Percentiles rank a stretch among this genome's conserved stretches.
phyloP scores from a whole-genome alignment of 2,113 vertebrate genomes.

The Cyanoliseus patagonus region DNA sequence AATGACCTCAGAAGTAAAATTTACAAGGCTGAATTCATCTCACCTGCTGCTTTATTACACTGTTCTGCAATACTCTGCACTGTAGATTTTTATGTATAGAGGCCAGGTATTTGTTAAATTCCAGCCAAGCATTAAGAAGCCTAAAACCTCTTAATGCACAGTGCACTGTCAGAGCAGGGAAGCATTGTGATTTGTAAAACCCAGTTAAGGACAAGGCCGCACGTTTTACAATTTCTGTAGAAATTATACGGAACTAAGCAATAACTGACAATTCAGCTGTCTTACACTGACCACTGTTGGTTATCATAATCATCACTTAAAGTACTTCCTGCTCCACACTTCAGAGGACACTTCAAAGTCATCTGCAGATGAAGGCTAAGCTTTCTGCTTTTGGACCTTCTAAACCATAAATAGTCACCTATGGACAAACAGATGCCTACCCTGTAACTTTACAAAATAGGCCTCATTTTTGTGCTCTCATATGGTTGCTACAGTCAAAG shows the following conservation, averaged over 20 bases:
- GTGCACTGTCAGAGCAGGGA: not conserved
- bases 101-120: not conserved
- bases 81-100: not conserved
- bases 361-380: not conserved
- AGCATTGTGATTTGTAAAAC: not conserved
- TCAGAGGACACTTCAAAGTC: not conserved
- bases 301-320: not conserved
- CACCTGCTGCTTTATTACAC: not conserved
- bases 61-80: not conserved
- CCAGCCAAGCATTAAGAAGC: not conserved
- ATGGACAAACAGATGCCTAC: not conserved
- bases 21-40: not conserved
- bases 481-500: not conserved
- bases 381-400: not conserved
- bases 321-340: not conserved
- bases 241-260: not conserved
- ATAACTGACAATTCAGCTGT: not conserved
- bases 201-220: not conserved
- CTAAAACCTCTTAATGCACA: not conserved
- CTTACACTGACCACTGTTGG: not conserved
- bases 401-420: not conserved
- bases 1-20: not conserved
- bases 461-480: not conserved
- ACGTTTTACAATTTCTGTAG: not conserved
- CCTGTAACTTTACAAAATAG: not conserved